phyloP scores from a whole-genome alignment of 2,113 vertebrate genomes.

The Lycocorax pyrrhopterus region DNA sequence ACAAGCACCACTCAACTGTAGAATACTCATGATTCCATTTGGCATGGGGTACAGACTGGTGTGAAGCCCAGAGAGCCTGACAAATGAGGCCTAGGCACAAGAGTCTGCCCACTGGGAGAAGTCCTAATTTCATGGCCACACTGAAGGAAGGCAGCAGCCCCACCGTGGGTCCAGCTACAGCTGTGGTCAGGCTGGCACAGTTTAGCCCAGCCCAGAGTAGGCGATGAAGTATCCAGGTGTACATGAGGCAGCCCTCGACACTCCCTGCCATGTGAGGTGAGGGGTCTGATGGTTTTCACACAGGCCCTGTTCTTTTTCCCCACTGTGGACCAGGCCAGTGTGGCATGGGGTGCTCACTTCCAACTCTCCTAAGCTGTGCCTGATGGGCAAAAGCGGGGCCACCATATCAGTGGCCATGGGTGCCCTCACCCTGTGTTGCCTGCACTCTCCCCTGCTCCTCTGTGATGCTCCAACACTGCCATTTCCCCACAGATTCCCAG shows the following conservation, averaged over 20 bases:
- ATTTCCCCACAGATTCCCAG: neutral
- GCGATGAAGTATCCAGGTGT: neutral
- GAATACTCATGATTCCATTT: fast-evolving
- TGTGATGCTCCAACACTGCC: neutral
- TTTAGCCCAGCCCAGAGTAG: fast-evolving
- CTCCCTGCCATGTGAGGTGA: neutral
- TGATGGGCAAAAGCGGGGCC: fast-evolving
- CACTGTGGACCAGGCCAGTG: neutral
- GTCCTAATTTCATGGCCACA: neutral
- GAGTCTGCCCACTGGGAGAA: neutral
- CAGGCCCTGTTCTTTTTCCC: neutral
- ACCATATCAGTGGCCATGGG: fast-evolving
- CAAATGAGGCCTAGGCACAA: fast-evolving
- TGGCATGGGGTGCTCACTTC: neutral
- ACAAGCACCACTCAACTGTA: fast-evolving
- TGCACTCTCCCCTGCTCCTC: neutral
- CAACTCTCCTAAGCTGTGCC: neutral
- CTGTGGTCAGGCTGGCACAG: neutral
- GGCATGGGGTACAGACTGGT: fast-evolving
- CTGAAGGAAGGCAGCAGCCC: neutral
- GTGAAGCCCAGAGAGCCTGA: neutral
- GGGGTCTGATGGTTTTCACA: neutral
- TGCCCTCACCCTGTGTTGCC: neutral
- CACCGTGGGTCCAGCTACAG: fast-evolving
- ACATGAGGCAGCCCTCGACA: neutral